phyloP scores from a whole-genome alignment of 2,113 vertebrate genomes.

The Ramphastos sulfuratus region DNA sequence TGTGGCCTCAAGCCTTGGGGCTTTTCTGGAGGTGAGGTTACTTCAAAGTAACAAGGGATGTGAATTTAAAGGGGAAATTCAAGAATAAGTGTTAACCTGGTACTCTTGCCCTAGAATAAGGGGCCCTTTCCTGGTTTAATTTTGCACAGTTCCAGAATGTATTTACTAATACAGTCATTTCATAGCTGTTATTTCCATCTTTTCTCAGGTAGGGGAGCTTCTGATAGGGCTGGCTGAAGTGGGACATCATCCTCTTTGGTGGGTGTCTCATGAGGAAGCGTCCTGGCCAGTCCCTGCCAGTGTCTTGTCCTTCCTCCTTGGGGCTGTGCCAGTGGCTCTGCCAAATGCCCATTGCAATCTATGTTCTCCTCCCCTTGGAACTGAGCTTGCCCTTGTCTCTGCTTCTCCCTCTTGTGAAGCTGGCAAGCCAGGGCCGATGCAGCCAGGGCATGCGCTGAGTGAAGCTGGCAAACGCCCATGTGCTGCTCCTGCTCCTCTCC shows the following conservation, averaged over 20 bases:
- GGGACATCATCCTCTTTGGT: background rate
- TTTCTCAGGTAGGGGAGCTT: background rate
- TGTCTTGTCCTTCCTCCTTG: rapidly evolving
- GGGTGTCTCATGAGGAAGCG: background rate
- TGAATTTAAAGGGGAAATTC: conserved; percentile 1
- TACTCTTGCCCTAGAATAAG: background rate
- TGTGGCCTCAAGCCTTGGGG: background rate
- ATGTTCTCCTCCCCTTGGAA: background rate
- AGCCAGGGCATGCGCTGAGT: rapidly evolving
- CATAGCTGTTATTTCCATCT: background rate
- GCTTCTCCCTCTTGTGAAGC: background rate
- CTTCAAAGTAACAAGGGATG: background rate
- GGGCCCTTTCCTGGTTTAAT: background rate
- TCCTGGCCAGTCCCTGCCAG: background rate
- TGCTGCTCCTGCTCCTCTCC: background rate
- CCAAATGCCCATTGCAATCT: rapidly evolving
- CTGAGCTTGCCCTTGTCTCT: background rate
- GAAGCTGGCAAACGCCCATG: rapidly evolving
- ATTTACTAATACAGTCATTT: background rate
- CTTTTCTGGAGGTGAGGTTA: conserved; percentile 1
- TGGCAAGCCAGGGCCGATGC: rapidly evolving
- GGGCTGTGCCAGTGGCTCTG: background rate
- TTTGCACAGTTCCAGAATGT: background rate
- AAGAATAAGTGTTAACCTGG: background rate
- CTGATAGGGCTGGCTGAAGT: background rate